Evolutionary conservation across 2,113 vertebrate species (phyloP), one percentile per base, ranked within the genome.

Genomic region (Crotalus viridis): DNA sequence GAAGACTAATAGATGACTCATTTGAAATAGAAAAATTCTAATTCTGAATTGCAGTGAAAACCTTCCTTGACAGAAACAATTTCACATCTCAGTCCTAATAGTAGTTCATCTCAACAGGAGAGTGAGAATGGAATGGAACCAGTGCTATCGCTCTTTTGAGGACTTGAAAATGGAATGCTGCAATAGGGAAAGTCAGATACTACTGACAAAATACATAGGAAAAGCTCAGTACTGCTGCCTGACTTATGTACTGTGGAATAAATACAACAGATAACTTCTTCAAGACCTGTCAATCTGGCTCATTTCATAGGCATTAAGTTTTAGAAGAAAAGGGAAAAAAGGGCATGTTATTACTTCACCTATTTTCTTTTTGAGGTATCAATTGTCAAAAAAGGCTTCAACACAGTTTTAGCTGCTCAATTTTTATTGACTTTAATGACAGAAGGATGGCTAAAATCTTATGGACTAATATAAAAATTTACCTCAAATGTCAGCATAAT

Each of bases 391-490:
- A 87, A 87, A 95, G 10, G 91, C 10, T 93, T 95, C 94, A 43
- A 52, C 89, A 94, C 91, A 59, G 59, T 93, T 96, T 96, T 92
- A 96, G 91, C 87, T 94, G 57, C 94, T 93, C 57, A 56, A 33
- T 51, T 91, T 96, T 91, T 94, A 95, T 93, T 96, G 94, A 96
- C 92, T 95, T 94, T 95, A 97, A 95, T 95, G 95, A 94, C 57
- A 95, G 92, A 96, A 95, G 4, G 28, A 95, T 87, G 51, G 85
- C 43, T 94, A 93, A 96, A 96, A 85, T 52, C 8, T 48, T 93
- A 90, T 69, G 90, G 12, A 93, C 55, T 55, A 93, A 94, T 92
- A 94, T 95, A 94, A 96, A 97, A 96, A 94, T 96, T 91, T 95
- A 94, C 94, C 89, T 91, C 64, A 93, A 54, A 54, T 92, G 28